Evolutionary conservation across 2,888 invertebrate species (phyloP).

Genomic region (Maniola hyperantus): DNA sequence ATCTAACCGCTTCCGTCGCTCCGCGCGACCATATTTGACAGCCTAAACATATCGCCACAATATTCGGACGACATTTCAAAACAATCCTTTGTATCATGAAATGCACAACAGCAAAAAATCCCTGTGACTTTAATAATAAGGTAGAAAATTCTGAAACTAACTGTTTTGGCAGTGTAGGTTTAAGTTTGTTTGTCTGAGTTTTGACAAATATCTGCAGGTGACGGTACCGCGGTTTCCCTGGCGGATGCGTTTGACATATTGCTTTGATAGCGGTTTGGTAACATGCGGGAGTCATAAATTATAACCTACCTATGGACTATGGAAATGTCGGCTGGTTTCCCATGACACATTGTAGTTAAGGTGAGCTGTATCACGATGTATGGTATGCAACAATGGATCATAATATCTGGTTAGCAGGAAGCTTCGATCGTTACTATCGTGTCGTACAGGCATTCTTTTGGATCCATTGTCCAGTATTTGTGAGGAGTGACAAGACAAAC

Average conservation of each 20-base stretch:
- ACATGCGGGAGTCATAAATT: constrained; percentile 65
- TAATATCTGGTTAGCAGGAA: constrained; percentile 25
- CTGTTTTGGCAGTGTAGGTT: constrained; percentile 38
- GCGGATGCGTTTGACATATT: constrained; percentile 78
- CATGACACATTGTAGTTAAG: constrained; percentile 35
- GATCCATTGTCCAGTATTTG: constrained; percentile 2
- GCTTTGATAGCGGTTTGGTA: constrained; percentile 70
- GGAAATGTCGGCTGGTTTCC: constrained; percentile 27
- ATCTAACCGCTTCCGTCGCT: constrained; percentile 61
- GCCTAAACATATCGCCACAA: constrained; percentile 69
- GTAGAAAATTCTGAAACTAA: constrained; percentile 37
- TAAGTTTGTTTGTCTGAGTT: constrained; percentile 62
- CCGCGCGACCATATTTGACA: constrained; percentile 65
- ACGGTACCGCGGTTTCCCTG: constrained; percentile 70
- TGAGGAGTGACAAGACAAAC: not conserved
- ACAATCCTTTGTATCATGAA: constrained; percentile 18
- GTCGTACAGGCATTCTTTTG: constrained; percentile 8
- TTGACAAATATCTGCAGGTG: constrained; percentile 82
- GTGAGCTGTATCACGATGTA: constrained; percentile 20
- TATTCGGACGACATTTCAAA: constrained; percentile 53
- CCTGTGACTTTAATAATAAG: constrained; percentile 40
- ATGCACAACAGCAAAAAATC: constrained; percentile 14
- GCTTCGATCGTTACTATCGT: constrained; percentile 18
- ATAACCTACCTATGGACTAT: constrained; percentile 50
- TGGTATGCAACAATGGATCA: constrained; percentile 31